Conservation (phyloP, 92 coral and sea anemone genomes). For the Porites evermanni region DNA sequence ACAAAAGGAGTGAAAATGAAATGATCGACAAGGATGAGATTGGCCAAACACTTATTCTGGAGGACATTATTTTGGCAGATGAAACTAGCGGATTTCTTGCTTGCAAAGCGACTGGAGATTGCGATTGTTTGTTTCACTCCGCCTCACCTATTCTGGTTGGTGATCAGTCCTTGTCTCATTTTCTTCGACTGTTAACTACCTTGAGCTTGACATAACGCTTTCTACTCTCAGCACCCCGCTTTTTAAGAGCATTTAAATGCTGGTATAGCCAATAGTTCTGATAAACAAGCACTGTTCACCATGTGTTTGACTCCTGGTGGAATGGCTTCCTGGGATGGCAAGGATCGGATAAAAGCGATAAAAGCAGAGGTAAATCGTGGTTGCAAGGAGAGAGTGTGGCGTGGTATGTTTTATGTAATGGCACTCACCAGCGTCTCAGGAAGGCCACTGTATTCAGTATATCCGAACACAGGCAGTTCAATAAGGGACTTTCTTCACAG, state of each 20-base stretch:
- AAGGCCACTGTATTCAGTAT: constrained; percentile 41
- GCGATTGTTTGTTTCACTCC: constrained; percentile 45
- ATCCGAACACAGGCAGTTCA: constrained; percentile 14
- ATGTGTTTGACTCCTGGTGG: constrained; percentile 29
- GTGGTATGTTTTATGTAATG: constrained; percentile 20
- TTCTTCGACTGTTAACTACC: constrained; percentile 21
- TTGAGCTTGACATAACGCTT: constrained; percentile 15
- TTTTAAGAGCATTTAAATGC: not conserved
- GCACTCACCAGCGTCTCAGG: constrained; percentile 39
- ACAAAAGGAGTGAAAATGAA: not conserved
- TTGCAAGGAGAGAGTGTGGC: constrained; percentile 13
- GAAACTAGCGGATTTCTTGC: not conserved
- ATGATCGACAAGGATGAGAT: not conserved
- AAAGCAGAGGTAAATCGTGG: constrained; percentile 18
- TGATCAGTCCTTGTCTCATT: constrained; percentile 12
- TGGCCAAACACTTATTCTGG: constrained; percentile 4
- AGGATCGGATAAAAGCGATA: constrained; percentile 16
- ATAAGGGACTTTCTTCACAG: constrained; percentile 28
- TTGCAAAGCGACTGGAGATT: constrained; percentile 26
- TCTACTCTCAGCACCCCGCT: constrained; percentile 16
- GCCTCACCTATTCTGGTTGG: constrained; percentile 38
- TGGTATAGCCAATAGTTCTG: not conserved
- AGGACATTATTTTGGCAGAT: constrained; percentile 8
- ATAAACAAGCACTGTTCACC: constrained; percentile 37
- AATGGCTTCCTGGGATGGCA: constrained; percentile 32